These are phyloP conservation scores for Equus quagga DNA, from an alignment of 2,113 vertebrate genomes.

Conservation along the genomic window DNA sequence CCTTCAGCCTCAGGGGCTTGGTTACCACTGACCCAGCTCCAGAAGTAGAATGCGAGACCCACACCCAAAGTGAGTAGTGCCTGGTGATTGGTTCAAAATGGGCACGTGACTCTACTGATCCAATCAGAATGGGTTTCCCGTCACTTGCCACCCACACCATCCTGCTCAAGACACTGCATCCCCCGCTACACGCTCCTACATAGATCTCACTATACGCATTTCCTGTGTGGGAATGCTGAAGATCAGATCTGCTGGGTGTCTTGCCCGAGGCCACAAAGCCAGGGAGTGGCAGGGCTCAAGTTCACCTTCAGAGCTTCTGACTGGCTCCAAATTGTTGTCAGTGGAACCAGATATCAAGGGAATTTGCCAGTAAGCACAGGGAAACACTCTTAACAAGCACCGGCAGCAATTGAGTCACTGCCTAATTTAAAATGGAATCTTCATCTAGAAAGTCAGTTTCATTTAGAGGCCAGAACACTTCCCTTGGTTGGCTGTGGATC, in stretches of 20 bases:
- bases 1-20: neutral
- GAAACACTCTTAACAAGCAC: neutral
- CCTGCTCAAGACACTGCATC: rapidly evolving
- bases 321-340: neutral
- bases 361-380: neutral
- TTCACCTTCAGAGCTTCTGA: neutral
- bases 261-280: neutral
- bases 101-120: rapidly evolving
- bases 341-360: no score
- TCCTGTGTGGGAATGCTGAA: rapidly evolving
- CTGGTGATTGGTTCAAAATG: neutral
- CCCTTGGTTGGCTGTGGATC: no score
- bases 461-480: neutral
- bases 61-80: neutral
- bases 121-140: neutral
- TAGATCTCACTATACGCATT: no score
- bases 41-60: no score
- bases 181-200: rapidly evolving
- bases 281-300: neutral
- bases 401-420: neutral
- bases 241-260: no score
- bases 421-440: neutral
- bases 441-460: neutral
- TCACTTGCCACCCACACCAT: neutral
- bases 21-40: rapidly evolving